Percentiles rank a stretch among this genome's conserved stretches.
These are phyloP conservation scores for Podarcis siculus DNA, from an alignment of 2,797 vertebrate species.

Conservation along the genomic window DNA sequence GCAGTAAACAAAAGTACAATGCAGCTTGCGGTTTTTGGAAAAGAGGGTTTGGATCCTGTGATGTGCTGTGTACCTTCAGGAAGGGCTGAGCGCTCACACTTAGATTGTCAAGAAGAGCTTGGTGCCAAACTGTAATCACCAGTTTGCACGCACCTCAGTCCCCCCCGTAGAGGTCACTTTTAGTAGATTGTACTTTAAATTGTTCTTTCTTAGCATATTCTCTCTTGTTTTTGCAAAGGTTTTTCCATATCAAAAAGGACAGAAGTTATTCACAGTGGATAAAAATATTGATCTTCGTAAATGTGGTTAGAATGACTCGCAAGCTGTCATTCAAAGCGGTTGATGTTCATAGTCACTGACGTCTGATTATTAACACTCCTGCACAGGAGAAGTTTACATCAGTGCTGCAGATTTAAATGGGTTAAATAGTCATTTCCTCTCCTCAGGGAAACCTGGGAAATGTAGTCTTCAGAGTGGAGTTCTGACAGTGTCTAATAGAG, in stretches of 20 bases:
- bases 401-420: neutral
- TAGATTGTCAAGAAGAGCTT: slow-evolving; percentile 29
- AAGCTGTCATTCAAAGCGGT: neutral
- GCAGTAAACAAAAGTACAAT: slow-evolving; percentile 67
- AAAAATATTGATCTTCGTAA: neutral
- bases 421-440: neutral
- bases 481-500: neutral
- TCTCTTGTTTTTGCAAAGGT: slow-evolving; percentile 29
- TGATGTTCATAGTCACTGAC: neutral
- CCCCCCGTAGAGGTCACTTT: slow-evolving; percentile 4
- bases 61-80: slow-evolving; percentile 51
- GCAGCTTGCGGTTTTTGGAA: slow-evolving; percentile 62
- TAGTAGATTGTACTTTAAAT: neutral
- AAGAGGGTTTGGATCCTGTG: slow-evolving; percentile 56
- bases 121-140: neutral
- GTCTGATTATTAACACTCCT: slow-evolving; percentile 56
- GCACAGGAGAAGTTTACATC: neutral
- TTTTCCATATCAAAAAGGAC: slow-evolving; percentile 32
- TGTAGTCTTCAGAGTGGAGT: neutral
- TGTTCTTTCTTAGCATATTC: neutral
- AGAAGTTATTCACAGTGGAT: slow-evolving; percentile 18
- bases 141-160: neutral
- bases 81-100: slow-evolving; percentile 40
- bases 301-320: slow-evolving; percentile 11
- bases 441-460: neutral